These are phyloP conservation scores for Heliconius aoede DNA, from an alignment of 2,888 invertebrate genomes.

Conservation along the genomic window DNA sequence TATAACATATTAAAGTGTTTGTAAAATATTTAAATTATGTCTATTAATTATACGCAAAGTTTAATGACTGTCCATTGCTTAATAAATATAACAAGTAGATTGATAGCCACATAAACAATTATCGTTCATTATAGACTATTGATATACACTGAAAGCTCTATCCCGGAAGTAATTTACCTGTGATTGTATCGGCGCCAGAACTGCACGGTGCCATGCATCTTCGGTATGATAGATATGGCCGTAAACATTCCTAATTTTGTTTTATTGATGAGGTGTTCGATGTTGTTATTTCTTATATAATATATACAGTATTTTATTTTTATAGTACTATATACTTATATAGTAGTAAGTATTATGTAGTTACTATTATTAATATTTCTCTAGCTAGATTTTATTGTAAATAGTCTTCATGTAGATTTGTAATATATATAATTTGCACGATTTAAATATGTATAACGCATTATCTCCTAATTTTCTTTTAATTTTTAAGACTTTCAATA, in stretches of 20 bases:
- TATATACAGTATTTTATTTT: too few relatives aligned
- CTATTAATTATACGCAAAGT: neutral
- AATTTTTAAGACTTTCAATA: neutral
- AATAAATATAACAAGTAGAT: neutral
- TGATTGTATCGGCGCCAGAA: slow-evolving; percentile 34
- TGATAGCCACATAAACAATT: neutral
- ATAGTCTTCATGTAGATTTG: neutral
- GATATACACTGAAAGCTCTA: neutral
- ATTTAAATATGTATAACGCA: neutral
- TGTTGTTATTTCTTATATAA: neutral
- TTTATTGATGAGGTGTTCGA: neutral
- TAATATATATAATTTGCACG: neutral
- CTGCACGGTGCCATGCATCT: slow-evolving; percentile 19
- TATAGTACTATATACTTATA: too few relatives aligned
- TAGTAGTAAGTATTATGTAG: too few relatives aligned
- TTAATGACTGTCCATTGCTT: neutral
- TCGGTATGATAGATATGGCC: neutral
- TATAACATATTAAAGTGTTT: too few relatives aligned
- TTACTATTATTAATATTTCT: neutral
- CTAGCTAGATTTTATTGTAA: neutral
- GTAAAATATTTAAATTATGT: neutral
- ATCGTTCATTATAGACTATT: slow-evolving; percentile 1
- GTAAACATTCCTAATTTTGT: slow-evolving; percentile 6
- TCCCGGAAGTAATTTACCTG: slow-evolving; percentile 40
- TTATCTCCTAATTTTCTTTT: neutral